Evolutionary conservation across 2,888 invertebrate species (phyloP), one percentile per base, ranked within the genome.

Genomic region (Dorcus hopei): DNA sequence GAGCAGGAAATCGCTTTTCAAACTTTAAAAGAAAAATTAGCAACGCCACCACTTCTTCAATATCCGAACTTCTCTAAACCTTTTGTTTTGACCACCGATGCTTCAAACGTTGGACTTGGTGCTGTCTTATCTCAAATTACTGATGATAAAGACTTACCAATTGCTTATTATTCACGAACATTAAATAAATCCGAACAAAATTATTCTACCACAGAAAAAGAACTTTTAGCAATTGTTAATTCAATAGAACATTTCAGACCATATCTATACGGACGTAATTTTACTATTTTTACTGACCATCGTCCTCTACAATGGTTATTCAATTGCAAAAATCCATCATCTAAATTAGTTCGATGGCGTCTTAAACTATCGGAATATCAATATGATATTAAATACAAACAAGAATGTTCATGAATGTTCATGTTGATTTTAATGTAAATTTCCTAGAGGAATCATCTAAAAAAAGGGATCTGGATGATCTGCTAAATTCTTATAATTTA

Each of bases 181-280:
- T 42, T 61, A 51, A 59, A 59, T 23, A 50, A 63, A 7, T 58
- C 66, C 2, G 70, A 72, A 61, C 43, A 38, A 23, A 68, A 65
- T 26, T 71, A 72, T 53, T 62, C 62, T 9, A 70, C 70, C 0
- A 72, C 65, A 5, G 70, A 74, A 55, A 68, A 69, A 47, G 72
- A 74, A 62, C 57, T 72, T 1, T 49, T 73, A 19, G 71, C 69
- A 0, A 61, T 72, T 4, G 62, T 72, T 14, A 68, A 64, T 60
- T 40, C 23, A 7, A 55, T 64, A 7, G 64, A 68, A 52, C 63
- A 69, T 58, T 73, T 70, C 49, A 54, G 71, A 53, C 70, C 70
- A 1, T 75, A 74, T 49, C 39, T 75, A 1, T 72, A 68, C 45
- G 75, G 74, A 7, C 61, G 59, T 16, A 68, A 69, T 48, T 75